Percentiles rank a stretch among this genome's conserved stretches.
These are phyloP conservation scores for Campopleginae sp. DNA, from an alignment of 2,888 invertebrate genomes.

Conservation along the genomic window DNA sequence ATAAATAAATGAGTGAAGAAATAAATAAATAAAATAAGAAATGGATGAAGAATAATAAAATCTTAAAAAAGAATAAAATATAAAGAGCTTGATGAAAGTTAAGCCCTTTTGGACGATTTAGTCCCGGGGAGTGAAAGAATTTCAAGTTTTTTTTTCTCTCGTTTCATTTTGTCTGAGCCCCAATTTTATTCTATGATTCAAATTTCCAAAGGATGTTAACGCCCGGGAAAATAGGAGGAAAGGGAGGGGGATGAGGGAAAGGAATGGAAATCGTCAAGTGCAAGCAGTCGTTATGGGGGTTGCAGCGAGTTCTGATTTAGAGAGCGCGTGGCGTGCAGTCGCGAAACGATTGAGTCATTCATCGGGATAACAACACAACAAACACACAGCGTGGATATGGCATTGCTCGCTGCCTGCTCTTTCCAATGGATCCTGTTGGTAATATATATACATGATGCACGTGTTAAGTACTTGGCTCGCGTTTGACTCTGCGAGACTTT, in stretches of 20 bases:
- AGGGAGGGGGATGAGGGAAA: constrained; percentile 2
- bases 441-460: constrained; percentile 16
- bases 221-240: constrained; percentile 36
- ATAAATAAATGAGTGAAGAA: no score
- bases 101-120: constrained; percentile 37
- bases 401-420: constrained; percentile 39
- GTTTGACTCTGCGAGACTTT: constrained; percentile 58
- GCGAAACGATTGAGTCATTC: constrained; percentile 83
- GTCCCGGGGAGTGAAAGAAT: constrained; percentile 40
- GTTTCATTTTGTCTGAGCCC: constrained; percentile 31
- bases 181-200: constrained; percentile 55
- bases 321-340: constrained; percentile 60
- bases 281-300: constrained; percentile 73
- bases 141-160: constrained; percentile 13
- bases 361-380: constrained; percentile 82
- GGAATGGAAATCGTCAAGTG: constrained; percentile 46
- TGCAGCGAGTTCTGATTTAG: constrained; percentile 67
- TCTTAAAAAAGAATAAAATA: no score
- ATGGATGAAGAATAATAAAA: no score
- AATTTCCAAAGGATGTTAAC: constrained; percentile 45
- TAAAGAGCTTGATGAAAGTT: constrained; percentile 18
- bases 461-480: constrained; percentile 45
- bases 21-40: no score
- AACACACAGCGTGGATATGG: constrained; percentile 68
- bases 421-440: constrained; percentile 44